Conservation (phyloP, 1,140 invertebrate genomes). For the Heliconius melpomene region DNA sequence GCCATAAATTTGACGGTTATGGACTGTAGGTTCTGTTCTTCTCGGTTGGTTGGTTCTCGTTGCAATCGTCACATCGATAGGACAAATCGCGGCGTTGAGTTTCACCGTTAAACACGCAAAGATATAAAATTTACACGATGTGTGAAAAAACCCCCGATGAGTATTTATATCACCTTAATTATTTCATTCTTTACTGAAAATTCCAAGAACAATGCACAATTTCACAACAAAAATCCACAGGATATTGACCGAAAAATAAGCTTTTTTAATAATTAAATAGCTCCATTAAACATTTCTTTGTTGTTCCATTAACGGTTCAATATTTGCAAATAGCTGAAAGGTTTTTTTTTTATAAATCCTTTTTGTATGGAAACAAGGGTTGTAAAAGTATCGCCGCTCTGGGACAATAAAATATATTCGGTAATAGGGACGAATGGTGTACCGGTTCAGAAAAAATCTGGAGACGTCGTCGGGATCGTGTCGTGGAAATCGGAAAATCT, state of each 20-base stretch:
- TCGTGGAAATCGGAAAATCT: background rate
- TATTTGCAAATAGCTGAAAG: slow-evolving; percentile 28
- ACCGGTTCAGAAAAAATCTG: background rate
- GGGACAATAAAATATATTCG: slow-evolving; percentile 19
- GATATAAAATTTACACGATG: too few relatives aligned
- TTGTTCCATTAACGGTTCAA: slow-evolving; percentile 25
- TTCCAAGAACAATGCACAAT: background rate
- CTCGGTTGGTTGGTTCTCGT: too few relatives aligned
- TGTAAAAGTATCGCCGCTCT: slow-evolving; percentile 27
- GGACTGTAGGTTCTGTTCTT: too few relatives aligned
- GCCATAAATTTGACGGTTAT: too few relatives aligned
- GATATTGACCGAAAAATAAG: background rate
- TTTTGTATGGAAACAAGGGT: slow-evolving; percentile 36
- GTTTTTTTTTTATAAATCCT: slow-evolving; percentile 34
- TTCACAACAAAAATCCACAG: background rate
- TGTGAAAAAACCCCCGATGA: too few relatives aligned
- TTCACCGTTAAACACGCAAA: too few relatives aligned
- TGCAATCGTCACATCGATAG: too few relatives aligned
- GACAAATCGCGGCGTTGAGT: too few relatives aligned
- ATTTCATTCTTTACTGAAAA: background rate
- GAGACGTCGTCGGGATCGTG: background rate
- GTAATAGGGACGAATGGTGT: slow-evolving; percentile 2
- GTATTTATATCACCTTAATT: too few relatives aligned
- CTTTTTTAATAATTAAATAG: slow-evolving; percentile 7
- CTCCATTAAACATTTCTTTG: slow-evolving; percentile 12